phyloP scores from a whole-genome alignment of 2,113 vertebrate species.

The Syrmaticus mikado region DNA sequence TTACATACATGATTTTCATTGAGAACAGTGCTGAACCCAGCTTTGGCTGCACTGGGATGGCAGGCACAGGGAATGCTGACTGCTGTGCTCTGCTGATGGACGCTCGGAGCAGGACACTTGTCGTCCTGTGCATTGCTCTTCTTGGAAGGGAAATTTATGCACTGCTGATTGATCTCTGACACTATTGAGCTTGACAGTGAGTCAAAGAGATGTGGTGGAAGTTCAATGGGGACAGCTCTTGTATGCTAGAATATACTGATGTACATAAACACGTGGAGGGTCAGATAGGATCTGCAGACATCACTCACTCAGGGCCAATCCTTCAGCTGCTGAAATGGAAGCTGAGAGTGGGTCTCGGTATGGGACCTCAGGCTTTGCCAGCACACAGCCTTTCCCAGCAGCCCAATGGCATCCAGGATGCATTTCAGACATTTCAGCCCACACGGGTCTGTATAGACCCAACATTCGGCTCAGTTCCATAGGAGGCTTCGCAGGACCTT shows the following conservation, averaged over 20 bases:
- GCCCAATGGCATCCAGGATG: accelerated
- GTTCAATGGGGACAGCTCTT: background rate
- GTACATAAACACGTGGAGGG: accelerated
- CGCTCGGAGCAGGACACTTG: background rate
- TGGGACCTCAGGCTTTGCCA: background rate
- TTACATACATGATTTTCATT: background rate
- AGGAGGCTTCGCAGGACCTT: background rate
- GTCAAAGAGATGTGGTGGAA: background rate
- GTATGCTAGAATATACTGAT: background rate
- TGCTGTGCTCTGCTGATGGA: background rate
- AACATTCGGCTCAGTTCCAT: accelerated
- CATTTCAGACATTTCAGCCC: background rate
- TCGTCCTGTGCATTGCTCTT: accelerated
- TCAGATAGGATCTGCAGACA: background rate
- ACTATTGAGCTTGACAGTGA: background rate
- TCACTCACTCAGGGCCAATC: background rate
- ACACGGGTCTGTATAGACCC: accelerated
- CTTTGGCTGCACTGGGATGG: background rate
- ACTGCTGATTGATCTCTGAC: background rate
- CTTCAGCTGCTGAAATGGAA: accelerated
- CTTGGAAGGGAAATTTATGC: background rate
- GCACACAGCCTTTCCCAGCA: background rate
- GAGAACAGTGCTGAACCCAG: accelerated
- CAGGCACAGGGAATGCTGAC: accelerated
- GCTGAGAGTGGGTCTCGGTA: accelerated